phyloP scores from a whole-genome alignment of 1,140 invertebrate genomes.

The Drosophila kikkawai region DNA sequence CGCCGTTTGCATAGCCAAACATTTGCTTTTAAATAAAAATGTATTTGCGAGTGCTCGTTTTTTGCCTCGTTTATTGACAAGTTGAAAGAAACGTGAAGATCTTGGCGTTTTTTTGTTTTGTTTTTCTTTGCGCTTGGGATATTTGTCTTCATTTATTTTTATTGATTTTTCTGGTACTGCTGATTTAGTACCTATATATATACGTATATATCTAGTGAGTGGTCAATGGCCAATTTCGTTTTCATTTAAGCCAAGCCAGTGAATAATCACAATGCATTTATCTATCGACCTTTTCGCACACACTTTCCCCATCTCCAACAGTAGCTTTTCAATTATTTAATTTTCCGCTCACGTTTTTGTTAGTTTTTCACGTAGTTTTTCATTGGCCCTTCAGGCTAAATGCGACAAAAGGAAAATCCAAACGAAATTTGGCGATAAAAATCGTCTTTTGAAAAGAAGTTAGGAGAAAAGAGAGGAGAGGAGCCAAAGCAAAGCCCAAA shows the following conservation, averaged over 20 bases:
- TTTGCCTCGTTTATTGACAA: slow-evolving; percentile 71
- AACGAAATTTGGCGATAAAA: slow-evolving; percentile 72
- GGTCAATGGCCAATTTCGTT: slow-evolving; percentile 77
- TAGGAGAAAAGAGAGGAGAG: background rate
- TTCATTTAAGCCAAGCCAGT: slow-evolving; percentile 77
- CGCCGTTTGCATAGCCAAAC: slow-evolving; percentile 81
- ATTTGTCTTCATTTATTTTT: slow-evolving; percentile 81
- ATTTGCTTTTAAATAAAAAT: slow-evolving; percentile 80
- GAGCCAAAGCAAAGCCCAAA: slow-evolving; percentile 34
- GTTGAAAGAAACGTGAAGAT: slow-evolving; percentile 59
- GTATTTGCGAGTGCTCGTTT: slow-evolving; percentile 46
- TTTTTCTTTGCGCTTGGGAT: slow-evolving; percentile 21
- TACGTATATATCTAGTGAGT: slow-evolving; percentile 22
- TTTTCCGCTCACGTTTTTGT: slow-evolving; percentile 79
- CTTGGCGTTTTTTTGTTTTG: slow-evolving; percentile 36
- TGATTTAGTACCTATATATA: slow-evolving; percentile 55
- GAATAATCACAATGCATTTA: slow-evolving; percentile 82
- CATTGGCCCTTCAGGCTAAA: slow-evolving; percentile 52
- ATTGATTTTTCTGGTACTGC: slow-evolving; percentile 66
- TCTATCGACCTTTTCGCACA: slow-evolving; percentile 63
- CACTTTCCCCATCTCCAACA: slow-evolving; percentile 39
- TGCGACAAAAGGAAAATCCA: slow-evolving; percentile 64
- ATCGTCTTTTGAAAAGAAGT: slow-evolving; percentile 36
- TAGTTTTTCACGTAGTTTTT: slow-evolving; percentile 49
- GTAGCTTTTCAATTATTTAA: slow-evolving; percentile 80